These are phyloP conservation scores for Morone chrysops DNA, from an alignment of 2,113 vertebrate genomes.

Conservation along the genomic window DNA sequence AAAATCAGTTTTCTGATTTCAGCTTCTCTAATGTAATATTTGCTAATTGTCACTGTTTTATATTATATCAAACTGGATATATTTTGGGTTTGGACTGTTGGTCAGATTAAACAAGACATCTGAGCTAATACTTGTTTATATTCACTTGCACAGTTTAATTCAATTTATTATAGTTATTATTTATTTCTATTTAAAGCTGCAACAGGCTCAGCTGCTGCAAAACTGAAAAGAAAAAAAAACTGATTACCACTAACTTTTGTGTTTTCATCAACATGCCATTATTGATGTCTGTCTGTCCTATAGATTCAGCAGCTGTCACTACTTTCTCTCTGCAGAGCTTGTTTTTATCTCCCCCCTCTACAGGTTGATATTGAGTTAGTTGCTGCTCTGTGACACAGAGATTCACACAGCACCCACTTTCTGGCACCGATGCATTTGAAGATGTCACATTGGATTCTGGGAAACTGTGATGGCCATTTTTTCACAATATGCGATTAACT, in stretches of 20 bases:
- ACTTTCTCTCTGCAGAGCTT: background rate
- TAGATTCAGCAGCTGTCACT: background rate
- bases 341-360: background rate
- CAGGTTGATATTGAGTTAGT: background rate
- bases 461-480: background rate
- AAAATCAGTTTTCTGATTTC: background rate
- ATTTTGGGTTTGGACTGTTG: background rate
- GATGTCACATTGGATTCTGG: background rate
- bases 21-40: background rate
- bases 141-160: no score
- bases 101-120: no score
- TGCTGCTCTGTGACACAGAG: background rate
- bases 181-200: background rate
- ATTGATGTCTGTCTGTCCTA: background rate
- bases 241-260: no score
- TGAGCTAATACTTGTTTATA: no score
- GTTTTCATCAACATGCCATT: background rate
- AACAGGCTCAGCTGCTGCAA: background rate
- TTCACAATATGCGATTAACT: background rate
- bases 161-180: no score
- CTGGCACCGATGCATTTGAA: background rate
- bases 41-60: background rate
- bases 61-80: background rate
- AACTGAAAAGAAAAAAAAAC: no score
- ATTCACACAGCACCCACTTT: background rate